A percentile compares a stretch with the other conserved stretches of the same genome.
phyloP scores from a whole-genome alignment of 2,888 invertebrate species.

The Atherix ibis region DNA sequence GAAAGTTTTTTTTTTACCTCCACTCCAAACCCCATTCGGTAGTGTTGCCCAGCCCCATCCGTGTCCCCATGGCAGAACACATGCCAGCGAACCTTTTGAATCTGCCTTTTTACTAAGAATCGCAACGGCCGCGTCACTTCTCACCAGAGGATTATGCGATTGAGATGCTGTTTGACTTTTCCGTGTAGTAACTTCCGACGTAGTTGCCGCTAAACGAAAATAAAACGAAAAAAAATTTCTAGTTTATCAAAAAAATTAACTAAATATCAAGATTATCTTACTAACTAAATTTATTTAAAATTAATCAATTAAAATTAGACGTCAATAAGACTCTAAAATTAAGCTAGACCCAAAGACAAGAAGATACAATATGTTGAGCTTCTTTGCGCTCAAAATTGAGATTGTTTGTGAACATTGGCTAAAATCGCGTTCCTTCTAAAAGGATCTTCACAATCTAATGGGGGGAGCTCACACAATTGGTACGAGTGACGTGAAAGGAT shows the following conservation, averaged over 20 bases:
- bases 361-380: too few species aligned
- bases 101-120: conserved; percentile 32
- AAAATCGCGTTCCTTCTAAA: too few species aligned
- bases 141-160: conserved; percentile 26
- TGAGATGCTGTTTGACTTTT: conserved; percentile 14
- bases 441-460: too few species aligned
- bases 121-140: conserved; percentile 32
- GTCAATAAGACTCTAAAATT: not conserved
- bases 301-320: not conserved
- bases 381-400: too few species aligned
- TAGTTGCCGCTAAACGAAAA: conserved; percentile 34
- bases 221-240: not conserved
- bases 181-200: conserved; percentile 35
- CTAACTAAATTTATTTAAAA: not conserved
- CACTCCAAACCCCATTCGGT: conserved; percentile 49
- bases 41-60: conserved; percentile 61
- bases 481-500: too few species aligned
- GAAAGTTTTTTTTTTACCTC: too few species aligned
- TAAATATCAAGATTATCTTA: not conserved
- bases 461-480: too few species aligned
- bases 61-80: conserved; percentile 45
- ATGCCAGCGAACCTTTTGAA: conserved; percentile 29
- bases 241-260: conserved; percentile 1
- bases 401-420: too few species aligned
- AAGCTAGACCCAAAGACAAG: too few species aligned